Evolutionary conservation across 2,113 vertebrate genomes (phyloP).

Genomic region (Bubalus kerabau): DNA sequence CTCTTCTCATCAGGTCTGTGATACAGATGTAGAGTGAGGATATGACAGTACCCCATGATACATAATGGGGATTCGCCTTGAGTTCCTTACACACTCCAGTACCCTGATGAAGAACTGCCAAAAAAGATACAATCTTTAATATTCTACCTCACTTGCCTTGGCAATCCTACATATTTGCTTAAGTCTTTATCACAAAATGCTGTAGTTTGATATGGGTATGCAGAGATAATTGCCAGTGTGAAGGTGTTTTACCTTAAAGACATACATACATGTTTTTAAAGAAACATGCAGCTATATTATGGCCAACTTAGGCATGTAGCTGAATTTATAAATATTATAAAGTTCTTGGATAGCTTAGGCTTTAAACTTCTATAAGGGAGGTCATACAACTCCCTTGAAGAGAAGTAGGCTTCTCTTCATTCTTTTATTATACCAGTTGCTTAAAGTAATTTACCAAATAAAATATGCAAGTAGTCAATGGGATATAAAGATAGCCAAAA

Average conservation of each 20-base stretch:
- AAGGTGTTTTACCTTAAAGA: background rate
- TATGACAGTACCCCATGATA: conserved; percentile 69
- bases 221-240: conserved; percentile 33
- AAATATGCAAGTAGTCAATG: background rate
- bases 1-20: conserved; percentile 58
- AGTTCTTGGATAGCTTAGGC: background rate
- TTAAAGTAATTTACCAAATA: background rate
- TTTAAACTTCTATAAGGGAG: background rate
- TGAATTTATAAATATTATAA: background rate
- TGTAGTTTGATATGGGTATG: conserved; percentile 37
- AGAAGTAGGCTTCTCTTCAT: background rate
- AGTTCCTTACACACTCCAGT: conserved; percentile 8
- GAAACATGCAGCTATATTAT: background rate
- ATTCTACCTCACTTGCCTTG: conserved; percentile 62
- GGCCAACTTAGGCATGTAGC: background rate
- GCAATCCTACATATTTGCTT: conserved; percentile 62
- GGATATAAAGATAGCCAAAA: background rate
- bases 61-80: conserved; percentile 59
- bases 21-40: conserved; percentile 56
- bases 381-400: background rate
- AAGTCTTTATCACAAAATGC: conserved; percentile 54
- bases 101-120: conserved; percentile 66
- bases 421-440: background rate
- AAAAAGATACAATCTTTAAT: conserved; percentile 79
- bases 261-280: background rate